Base-by-base conservation (phyloP, 2,888 invertebrate genomes). In the Hypselothyrea guttata region DNA sequence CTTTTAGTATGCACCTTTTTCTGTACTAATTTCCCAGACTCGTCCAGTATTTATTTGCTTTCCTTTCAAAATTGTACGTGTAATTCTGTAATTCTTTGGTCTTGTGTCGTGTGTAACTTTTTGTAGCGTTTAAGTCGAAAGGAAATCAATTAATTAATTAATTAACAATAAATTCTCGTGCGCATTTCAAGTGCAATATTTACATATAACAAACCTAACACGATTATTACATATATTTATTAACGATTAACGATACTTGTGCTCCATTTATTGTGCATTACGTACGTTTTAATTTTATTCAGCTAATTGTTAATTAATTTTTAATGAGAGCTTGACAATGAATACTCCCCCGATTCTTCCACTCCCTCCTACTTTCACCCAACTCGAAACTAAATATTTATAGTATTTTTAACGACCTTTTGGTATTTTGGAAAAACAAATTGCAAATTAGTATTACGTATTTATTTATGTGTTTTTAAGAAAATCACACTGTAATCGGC, bases 301-400 rank as follows among this genome's bases (percentile, higher is more conserved):
- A 47, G 60, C 61, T 57, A 71, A 72, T 81, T 78, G 78, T 78
- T 78, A 84, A 84, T 84, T 78, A 84, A 84, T 78, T 84, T 78
- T 71, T 74, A 78, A 74, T 70, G 51, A 82, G 59, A 77, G 52
- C 78, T 77, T 77, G 74, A 73, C 67, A 73, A 70, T 62, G 73
- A 72, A 70, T 70, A 66, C 72, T 62, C 45, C 40, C 30, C 12
- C 35, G 5, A 22, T 5, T 22, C n/a, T n/a, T n/a, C n/a, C 5
- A 22, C 22, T 5, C 11, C 4, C 8, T 9, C 22, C 13, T 7
- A 2, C 13, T 4, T 0, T 7, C 12, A 46, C 35, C 34, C 22
- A 22, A 40, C 37, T 47, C 9, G 27, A 18, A 46, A 54, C 38
- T n/a, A 49, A 22, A 38, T 28, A 33, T 64, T 65, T 66, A 44